These are phyloP conservation scores for Pomacea maculata DNA, from an alignment of 1,140 invertebrate genomes.

Conservation along the genomic window DNA sequence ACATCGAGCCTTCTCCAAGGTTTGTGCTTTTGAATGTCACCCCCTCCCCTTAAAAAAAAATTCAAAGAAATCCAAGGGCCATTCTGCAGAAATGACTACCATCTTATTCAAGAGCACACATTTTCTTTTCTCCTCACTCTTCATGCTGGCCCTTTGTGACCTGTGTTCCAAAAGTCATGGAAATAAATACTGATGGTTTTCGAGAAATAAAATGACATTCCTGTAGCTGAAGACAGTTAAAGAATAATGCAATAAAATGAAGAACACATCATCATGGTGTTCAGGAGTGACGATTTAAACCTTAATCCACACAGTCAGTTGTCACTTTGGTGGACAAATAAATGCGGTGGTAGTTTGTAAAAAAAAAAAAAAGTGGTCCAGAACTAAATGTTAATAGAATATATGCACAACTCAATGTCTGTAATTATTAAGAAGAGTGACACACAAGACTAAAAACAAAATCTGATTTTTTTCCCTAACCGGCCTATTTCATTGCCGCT, in stretches of 20 bases:
- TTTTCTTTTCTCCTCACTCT: background rate
- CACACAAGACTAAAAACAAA: too few species aligned
- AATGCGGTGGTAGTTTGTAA: background rate
- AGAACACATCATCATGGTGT: background rate
- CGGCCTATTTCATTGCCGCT: too few species aligned
- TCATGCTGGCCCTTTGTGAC: background rate
- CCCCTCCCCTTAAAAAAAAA: too few species aligned
- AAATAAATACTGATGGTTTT: background rate
- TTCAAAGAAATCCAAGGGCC: too few species aligned
- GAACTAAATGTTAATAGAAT: too few species aligned
- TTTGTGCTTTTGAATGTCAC: too few species aligned
- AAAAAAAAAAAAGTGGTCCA: conserved; percentile 1
- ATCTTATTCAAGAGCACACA: too few species aligned
- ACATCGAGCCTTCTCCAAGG: too few species aligned
- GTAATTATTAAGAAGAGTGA: too few species aligned
- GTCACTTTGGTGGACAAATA: background rate
- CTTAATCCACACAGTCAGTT: background rate
- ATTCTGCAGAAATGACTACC: too few species aligned
- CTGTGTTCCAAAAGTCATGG: background rate
- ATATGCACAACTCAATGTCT: too few species aligned
- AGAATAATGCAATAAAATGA: background rate
- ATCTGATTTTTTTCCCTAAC: too few species aligned
- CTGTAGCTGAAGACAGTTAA: background rate
- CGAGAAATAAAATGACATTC: background rate
- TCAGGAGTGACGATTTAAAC: background rate